Base-by-base conservation (phyloP, 2,888 invertebrate species). In the Orthonychiurus folsomi region DNA sequence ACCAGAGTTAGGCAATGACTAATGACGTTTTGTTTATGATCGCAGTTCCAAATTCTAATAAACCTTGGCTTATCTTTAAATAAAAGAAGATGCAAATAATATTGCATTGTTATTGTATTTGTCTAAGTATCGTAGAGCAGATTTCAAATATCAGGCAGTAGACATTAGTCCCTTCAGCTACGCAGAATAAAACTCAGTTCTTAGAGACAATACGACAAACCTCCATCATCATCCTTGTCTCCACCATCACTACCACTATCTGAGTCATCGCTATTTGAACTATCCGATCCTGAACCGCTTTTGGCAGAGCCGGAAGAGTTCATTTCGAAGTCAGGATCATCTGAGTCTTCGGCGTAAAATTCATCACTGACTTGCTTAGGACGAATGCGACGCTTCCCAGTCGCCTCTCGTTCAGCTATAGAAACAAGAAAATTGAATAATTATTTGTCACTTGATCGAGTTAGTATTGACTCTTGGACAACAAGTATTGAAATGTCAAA, bases 331-430 rank as follows among this genome's bases (percentile, higher is more conserved):
- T 72, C 72, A 0, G 72, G 69, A 56, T 69, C 69, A 57, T 72
- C 72, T 2, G 70, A 70, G 59, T 72, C 72, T 60, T 68, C 68
- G 1, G 66, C 67, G 21, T 68, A 61, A 18, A 69, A 63, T 1
- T 67, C 59, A 21, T 69, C 70, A 47, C 69, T 69, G 2, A 72
- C 67, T 59, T 65, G 64, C 59, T 69, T 72, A 9, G 72, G 70
- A 12, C 69, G 59, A 61, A 72, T 72, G 18, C 62, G 63, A 20
- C 72, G 63, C 59, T 72, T 72, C 3, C 69, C 69, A 21, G 66
- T 69, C 2, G 70, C 58, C 25, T 68, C 68, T 47, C 72, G 47
- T 55, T 69, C 70, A 55, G 68, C 72, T 72, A 56, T 21, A 63
- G 60, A 58, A 50, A 53, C 48, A n/a, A n/a, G n/a, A 55, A 23